Evolutionary conservation across 2,113 vertebrate species (phyloP).

Genomic region (Oryzias woworae): DNA sequence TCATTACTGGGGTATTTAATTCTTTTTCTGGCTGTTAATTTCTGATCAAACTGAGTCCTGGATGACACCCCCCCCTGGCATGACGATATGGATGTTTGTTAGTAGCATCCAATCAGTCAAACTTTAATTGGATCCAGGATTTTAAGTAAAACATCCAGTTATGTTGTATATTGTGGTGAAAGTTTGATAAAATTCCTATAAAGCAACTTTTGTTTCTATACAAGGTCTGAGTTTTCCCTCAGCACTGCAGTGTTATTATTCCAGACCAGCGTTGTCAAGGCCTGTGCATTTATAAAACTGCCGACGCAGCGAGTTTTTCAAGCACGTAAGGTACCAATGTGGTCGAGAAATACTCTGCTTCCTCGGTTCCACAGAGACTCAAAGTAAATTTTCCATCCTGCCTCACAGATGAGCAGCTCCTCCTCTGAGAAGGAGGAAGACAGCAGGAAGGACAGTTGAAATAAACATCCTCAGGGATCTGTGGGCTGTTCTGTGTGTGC

Average conservation of each 20-base stretch:
- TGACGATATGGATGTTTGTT: too few relatives aligned
- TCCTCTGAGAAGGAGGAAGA: conserved; percentile 5
- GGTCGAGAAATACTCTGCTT: conserved; percentile 45
- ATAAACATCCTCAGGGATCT: conserved; percentile 10
- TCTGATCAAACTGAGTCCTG: too few relatives aligned
- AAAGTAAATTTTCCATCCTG: conserved; percentile 54
- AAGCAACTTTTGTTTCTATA: conserved; percentile 9
- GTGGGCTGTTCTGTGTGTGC: too few relatives aligned
- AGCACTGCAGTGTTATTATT: conserved; percentile 25
- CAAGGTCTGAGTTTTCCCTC: conserved; percentile 22
- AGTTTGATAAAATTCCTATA: conserved; percentile 4
- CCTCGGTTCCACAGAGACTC: conserved; percentile 26
- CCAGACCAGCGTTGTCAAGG: conserved; percentile 15
- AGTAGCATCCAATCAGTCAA: neutral
- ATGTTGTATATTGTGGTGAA: neutral
- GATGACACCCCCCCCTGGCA: too few relatives aligned
- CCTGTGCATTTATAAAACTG: conserved; percentile 37
- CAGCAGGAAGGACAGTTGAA: conserved; percentile 9
- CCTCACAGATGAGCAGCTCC: conserved; percentile 20
- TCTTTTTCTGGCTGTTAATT: too few relatives aligned
- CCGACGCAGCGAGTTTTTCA: conserved; percentile 43
- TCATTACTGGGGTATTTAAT: too few relatives aligned
- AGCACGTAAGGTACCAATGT: conserved; percentile 32
- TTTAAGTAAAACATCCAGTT: neutral
- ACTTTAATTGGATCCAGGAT: neutral